Percentiles rank a stretch among this genome's conserved stretches.
Conservation (phyloP, 2,888 invertebrate species). For the Brassicogethes aeneus region DNA sequence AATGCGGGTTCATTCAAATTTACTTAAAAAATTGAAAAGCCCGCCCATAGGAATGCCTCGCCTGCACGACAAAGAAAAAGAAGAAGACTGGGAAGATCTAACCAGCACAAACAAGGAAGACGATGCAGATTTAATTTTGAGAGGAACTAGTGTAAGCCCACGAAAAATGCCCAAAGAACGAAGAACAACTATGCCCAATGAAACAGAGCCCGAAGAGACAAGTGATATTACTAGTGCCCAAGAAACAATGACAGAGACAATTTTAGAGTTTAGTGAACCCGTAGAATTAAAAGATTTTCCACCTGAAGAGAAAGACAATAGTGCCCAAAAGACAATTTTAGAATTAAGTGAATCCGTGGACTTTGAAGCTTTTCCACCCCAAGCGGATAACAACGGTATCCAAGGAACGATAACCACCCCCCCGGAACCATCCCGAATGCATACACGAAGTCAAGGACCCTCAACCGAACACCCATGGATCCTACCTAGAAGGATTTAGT, state of each 20-base stretch:
- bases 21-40: no score
- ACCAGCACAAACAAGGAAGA: not conserved
- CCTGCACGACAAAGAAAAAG: no score
- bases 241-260: no score
- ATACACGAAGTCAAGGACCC: constrained; percentile 1
- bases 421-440: not conserved
- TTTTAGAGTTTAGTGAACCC: not conserved
- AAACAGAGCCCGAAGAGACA: no score
- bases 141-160: not conserved
- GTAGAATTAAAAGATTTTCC: not conserved
- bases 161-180: not conserved
- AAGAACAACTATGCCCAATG: no score
- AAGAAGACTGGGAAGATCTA: no score
- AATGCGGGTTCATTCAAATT: no score
- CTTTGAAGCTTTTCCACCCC: no score
- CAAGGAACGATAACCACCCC: not conserved
- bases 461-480: not conserved
- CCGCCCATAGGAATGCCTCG: no score
- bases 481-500: not conserved
- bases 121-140: not conserved
- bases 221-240: no score
- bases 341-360: no score
- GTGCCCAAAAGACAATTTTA: not conserved
- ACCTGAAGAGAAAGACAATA: not conserved
- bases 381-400: not conserved